Base-by-base conservation (phyloP, 1,140 invertebrate genomes). In the Drosophila equinoxialis region DNA sequence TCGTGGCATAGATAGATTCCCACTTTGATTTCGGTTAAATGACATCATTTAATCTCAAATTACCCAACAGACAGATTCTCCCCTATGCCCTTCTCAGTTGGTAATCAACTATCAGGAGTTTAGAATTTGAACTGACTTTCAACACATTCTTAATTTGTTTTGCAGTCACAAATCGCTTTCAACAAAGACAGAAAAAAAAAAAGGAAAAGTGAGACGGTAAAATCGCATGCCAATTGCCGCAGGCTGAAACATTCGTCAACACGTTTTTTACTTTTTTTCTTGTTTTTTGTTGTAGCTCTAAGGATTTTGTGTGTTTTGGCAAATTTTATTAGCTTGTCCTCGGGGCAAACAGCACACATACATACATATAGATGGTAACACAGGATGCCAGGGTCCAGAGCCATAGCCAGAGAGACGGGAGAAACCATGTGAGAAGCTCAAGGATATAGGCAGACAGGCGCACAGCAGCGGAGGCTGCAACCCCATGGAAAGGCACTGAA, bases 271-370 rank as follows among this genome's bases (percentile, higher is more conserved):
- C n/a, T 65, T 70, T 77, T 59, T 45, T 4, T n/a, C 59, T 75
- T 35, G 8, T 37, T 30, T 30, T 30, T 30, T 71, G 71, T 70
- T 73, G 66, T 57, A 20, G 45, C 6, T 48, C 45, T 48, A 48
- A 51, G 79, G 83, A 86, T 86, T 86, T 86, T 61, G 61, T 54
- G 45, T 51, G 45, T 51, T 51, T 68, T 66, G 76, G 77, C 84
- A 89, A 79, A 89, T 89, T 89, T 89, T 89, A 89, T 89, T 89
- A 89, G 84, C 84, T 70, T 70, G 81, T 89, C 84, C 84, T 84
- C 63, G 57, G 65, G 84, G 71, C 69, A 69, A 62, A 58, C 73
- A 68, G 6, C 39, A 74, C 55, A 59, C 37, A 62, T 45, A 70
- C 37, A 62, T 37, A 70, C 37, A 61, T 7, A 42, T 14, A 67